A percentile compares a stretch with the other conserved stretches of the same genome.
Conservation (phyloP, 1,140 invertebrate genomes). For the Psilanteris sp. region DNA sequence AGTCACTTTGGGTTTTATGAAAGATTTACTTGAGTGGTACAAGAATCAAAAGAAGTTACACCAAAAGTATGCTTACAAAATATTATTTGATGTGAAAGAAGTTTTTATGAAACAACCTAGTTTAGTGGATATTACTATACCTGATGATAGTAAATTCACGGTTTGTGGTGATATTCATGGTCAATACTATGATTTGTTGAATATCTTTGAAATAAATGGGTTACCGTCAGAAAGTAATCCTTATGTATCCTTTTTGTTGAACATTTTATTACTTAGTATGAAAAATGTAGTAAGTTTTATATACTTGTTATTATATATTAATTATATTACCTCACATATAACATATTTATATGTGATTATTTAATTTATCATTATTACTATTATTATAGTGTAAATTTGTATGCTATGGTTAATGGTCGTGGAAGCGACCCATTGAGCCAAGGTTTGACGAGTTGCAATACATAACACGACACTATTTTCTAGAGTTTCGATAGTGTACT, state of each 20-base stretch:
- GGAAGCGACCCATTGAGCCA: too few species aligned
- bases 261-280: too few species aligned
- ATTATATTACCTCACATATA: too few species aligned
- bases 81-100: constrained; percentile 93
- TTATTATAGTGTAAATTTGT: too few species aligned
- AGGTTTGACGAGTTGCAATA: too few species aligned
- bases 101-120: constrained; percentile 92
- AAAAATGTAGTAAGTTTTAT: too few species aligned
- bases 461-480: too few species aligned
- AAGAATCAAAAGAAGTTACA: constrained; percentile 96
- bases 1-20: constrained; percentile 91
- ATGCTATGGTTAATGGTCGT: too few species aligned
- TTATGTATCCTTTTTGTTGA: constrained; percentile 90
- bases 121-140: constrained; percentile 93
- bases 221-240: constrained; percentile 96
- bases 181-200: constrained; percentile 98
- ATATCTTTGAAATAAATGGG: constrained; percentile 98
- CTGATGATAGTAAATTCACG: constrained; percentile 95
- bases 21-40: constrained; percentile 93
- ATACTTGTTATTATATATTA: too few species aligned
- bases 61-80: constrained; percentile 98
- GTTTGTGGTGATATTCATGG: constrained; percentile 99
- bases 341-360: too few species aligned
- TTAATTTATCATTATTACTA: too few species aligned
- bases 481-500: too few species aligned